Conservation (phyloP, 2,888 invertebrate genomes). For the Leucoma salicis region DNA sequence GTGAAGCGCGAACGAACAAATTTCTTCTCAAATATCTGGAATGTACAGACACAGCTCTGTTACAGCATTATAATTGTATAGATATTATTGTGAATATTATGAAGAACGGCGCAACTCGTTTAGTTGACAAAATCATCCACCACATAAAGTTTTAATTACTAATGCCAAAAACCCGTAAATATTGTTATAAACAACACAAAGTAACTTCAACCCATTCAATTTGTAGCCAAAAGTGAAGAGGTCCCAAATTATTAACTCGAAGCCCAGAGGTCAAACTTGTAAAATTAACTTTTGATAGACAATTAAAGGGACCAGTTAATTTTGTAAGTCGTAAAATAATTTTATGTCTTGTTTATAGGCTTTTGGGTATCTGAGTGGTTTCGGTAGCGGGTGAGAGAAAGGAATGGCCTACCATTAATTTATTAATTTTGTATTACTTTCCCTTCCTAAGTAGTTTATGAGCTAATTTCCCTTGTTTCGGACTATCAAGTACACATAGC, state of each 20-base stretch:
- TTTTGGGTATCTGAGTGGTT: not conserved
- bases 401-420: not conserved
- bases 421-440: not conserved
- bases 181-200: not conserved
- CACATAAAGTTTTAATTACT: no score
- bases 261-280: not conserved
- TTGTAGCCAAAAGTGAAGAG: slow-evolving; percentile 1
- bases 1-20: no score
- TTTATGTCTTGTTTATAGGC: slow-evolving; percentile 2
- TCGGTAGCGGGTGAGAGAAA: not conserved
- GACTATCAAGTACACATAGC: no score
- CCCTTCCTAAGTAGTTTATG: not conserved
- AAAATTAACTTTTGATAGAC: slow-evolving; percentile 3
- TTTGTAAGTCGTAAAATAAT: slow-evolving; percentile 2
- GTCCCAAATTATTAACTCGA: not conserved
- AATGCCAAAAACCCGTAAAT: no score
- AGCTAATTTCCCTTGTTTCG: no score
- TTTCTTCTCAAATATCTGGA: no score
- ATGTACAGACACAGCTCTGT: no score
- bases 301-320: not conserved
- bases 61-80: no score
- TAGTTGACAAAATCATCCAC: no score
- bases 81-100: no score
- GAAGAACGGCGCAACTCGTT: no score
- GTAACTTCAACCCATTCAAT: not conserved